phyloP scores from a whole-genome alignment of 2,888 invertebrate genomes.

The Prostheceraeus crozeri region DNA sequence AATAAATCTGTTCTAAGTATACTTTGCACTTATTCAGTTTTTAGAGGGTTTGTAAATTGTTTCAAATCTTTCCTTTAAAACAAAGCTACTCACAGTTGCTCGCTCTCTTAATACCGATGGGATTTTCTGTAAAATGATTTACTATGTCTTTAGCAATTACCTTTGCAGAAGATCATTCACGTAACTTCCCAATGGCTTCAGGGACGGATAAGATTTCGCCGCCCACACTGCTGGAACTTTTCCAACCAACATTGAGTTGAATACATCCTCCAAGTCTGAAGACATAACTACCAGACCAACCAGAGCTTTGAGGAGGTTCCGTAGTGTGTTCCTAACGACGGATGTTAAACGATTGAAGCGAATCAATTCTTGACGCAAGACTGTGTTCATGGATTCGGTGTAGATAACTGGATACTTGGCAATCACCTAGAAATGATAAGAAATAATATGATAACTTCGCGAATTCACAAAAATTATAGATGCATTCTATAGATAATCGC shows the following conservation, averaged over 20 bases:
- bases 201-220: constrained; percentile 55
- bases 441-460: no score
- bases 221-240: constrained; percentile 57
- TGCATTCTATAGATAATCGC: no score
- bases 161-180: constrained; percentile 53
- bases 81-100: no score
- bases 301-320: constrained; percentile 54
- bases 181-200: constrained; percentile 56
- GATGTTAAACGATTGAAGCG: constrained; percentile 52
- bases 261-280: constrained; percentile 54
- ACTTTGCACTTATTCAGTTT: no score
- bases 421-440: no score
- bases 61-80: no score
- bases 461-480: no score
- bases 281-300: constrained; percentile 56
- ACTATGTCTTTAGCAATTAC: constrained; percentile 41
- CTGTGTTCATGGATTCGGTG: constrained; percentile 57
- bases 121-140: no score
- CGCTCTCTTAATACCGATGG: no score
- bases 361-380: constrained; percentile 54
- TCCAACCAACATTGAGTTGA: constrained; percentile 56
- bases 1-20: no score
- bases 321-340: constrained; percentile 50
- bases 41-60: no score
- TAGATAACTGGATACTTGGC: constrained; percentile 52